These are phyloP conservation scores for Bagarius yarrelli DNA, from an alignment of 2,113 vertebrate species.

Conservation along the genomic window DNA sequence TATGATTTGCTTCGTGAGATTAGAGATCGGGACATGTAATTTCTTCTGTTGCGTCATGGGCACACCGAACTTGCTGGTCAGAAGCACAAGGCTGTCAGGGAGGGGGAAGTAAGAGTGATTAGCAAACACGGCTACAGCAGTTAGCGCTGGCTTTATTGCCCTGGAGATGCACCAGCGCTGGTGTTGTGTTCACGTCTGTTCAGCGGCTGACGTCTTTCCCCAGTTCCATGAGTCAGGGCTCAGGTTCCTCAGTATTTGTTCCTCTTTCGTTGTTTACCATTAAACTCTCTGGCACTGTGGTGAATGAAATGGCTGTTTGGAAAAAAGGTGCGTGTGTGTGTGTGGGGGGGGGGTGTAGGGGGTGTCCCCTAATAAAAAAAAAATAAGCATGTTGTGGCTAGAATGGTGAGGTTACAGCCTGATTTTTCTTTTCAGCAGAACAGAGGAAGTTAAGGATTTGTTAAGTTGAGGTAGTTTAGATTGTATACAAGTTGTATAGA, in stretches of 20 bases:
- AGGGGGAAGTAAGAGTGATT: slow-evolving; percentile 50
- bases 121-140: slow-evolving; percentile 60
- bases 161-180: slow-evolving; percentile 53
- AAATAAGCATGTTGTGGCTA: neutral
- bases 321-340: neutral
- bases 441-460: no score
- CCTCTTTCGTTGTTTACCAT: slow-evolving; percentile 74
- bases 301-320: neutral
- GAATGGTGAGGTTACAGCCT: neutral
- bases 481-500: no score
- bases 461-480: no score
- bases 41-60: slow-evolving; percentile 42
- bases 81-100: slow-evolving; percentile 41
- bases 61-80: slow-evolving; percentile 34
- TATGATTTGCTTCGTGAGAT: slow-evolving; percentile 45
- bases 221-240: slow-evolving; percentile 68
- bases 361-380: no score
- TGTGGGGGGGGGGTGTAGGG: no score
- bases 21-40: slow-evolving; percentile 34
- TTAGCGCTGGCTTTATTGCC: slow-evolving; percentile 66
- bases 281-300: slow-evolving; percentile 51
- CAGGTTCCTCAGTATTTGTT: slow-evolving; percentile 72
- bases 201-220: slow-evolving; percentile 64
- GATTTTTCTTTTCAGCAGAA: neutral
- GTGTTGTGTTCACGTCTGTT: slow-evolving; percentile 58